A percentile compares a stretch with the other conserved stretches of the same genome.
Conservation (phyloP, 2,113 vertebrate genomes). For the Saccopteryx bilineata region DNA sequence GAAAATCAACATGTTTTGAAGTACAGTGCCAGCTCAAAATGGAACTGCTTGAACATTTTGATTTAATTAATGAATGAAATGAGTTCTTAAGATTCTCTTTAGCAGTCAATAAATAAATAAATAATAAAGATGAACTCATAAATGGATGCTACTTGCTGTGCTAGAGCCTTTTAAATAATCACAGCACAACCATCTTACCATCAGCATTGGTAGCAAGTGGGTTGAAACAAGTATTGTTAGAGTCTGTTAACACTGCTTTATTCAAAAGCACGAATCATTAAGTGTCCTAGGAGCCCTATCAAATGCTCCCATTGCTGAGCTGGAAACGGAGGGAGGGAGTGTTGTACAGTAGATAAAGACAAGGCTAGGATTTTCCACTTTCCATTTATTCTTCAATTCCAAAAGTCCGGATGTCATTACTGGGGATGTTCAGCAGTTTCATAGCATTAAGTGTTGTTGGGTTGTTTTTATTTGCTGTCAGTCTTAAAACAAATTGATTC, state of each 20-base stretch:
- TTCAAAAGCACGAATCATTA: slow-evolving; percentile 54
- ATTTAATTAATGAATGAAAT: slow-evolving; percentile 59
- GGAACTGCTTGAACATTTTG: neutral
- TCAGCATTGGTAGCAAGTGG: slow-evolving; percentile 17
- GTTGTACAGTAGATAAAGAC: slow-evolving; percentile 50
- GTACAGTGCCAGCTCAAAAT: neutral
- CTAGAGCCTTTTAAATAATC: slow-evolving; percentile 20
- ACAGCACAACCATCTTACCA: neutral
- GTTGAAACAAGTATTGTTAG: slow-evolving; percentile 41
- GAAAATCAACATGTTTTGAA: slow-evolving; percentile 40
- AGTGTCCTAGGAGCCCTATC: neutral
- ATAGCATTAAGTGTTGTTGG: slow-evolving; percentile 48
- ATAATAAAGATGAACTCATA: slow-evolving; percentile 6
- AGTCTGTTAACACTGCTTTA: slow-evolving; percentile 27
- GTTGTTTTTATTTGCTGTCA: slow-evolving; percentile 66
- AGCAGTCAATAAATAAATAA: neutral
- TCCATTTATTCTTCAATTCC: slow-evolving; percentile 37
- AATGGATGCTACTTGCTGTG: neutral
- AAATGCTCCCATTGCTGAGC: slow-evolving; percentile 2
- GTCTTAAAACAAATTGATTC: slow-evolving; percentile 52
- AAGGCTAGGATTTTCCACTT: slow-evolving; percentile 20
- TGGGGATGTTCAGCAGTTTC: slow-evolving; percentile 51
- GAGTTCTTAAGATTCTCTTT: neutral
- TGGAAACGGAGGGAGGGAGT: slow-evolving; percentile 15
- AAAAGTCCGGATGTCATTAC: slow-evolving; percentile 30